Evolutionary conservation across 2,113 vertebrate species (phyloP).

Genomic region (Reinhardtius hippoglossoides): DNA sequence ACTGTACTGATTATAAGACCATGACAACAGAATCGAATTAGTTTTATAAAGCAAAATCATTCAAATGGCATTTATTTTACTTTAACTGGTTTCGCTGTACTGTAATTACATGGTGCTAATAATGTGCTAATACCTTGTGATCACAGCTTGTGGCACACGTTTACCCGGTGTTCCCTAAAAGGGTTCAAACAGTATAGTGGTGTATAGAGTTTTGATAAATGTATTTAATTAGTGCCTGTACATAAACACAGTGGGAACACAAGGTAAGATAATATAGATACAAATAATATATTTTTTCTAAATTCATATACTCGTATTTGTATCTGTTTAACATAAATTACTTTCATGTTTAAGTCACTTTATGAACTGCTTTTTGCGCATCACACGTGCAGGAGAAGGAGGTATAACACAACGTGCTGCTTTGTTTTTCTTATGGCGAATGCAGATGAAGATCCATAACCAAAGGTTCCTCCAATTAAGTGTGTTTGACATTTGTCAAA

Average conservation of each 20-base stretch:
- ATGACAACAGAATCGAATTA: no score
- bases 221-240: no score
- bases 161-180: no score
- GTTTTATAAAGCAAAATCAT: not conserved
- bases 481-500: conserved; percentile 57
- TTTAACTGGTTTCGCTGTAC: not conserved
- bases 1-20: no score
- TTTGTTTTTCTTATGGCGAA: conserved; percentile 39
- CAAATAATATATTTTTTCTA: no score
- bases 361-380: not conserved
- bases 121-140: not conserved
- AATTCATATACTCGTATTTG: not conserved
- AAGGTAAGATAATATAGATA: no score
- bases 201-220: not conserved
- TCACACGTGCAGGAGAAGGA: not conserved
- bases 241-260: no score
- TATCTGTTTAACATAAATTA: not conserved
- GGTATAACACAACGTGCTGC: conserved; percentile 5
- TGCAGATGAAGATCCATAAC: conserved; percentile 45
- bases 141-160: no score
- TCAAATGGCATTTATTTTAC: no score
- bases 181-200: no score
- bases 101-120: not conserved
- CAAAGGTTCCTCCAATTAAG: conserved; percentile 53
- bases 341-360: not conserved